Conservation (phyloP, 1,140 invertebrate species). For the Caenorhabditis elegans region DNA sequence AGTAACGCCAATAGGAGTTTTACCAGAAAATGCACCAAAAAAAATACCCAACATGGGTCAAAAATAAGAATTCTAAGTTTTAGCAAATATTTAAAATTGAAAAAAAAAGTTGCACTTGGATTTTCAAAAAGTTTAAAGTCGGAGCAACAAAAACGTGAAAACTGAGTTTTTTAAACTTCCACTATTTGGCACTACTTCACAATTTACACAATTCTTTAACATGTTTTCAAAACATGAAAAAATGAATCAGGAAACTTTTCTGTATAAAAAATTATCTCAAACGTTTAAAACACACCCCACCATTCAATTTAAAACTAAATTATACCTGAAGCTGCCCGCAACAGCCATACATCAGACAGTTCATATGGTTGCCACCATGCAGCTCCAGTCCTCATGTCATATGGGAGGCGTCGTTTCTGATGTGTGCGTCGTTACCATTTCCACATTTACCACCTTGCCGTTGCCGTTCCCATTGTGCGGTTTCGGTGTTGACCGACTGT, state of each 20-base stretch:
- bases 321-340: background rate
- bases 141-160: too few relatives aligned
- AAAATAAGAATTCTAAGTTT: too few relatives aligned
- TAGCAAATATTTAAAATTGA: too few relatives aligned
- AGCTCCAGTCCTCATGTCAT: slow-evolving; percentile 21
- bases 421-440: background rate
- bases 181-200: too few relatives aligned
- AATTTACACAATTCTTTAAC: too few relatives aligned
- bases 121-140: too few relatives aligned
- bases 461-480: background rate
- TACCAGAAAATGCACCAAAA: too few relatives aligned
- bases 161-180: too few relatives aligned
- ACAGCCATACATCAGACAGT: background rate
- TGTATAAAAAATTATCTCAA: background rate
- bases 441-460: background rate
- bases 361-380: background rate
- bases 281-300: background rate
- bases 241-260: too few relatives aligned
- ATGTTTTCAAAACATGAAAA: background rate
- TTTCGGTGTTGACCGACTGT: background rate
- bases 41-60: too few relatives aligned
- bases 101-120: too few relatives aligned
- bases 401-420: background rate
- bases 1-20: too few relatives aligned
- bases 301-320: background rate